phyloP scores from a whole-genome alignment of 2,113 vertebrate genomes.

The Cyprinodon tularosa region DNA sequence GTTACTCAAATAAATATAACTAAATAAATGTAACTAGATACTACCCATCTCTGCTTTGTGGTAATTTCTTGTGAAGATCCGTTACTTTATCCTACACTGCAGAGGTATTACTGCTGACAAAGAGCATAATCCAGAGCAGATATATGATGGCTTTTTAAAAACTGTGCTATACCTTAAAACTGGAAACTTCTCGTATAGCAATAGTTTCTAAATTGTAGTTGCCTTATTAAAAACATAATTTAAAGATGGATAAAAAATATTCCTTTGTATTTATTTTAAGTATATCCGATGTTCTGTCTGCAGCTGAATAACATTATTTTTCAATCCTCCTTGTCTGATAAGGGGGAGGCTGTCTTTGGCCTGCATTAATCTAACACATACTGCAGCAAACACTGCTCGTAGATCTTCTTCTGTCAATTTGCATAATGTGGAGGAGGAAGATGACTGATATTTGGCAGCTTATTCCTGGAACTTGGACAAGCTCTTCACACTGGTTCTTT shows the following conservation, averaged over 20 bases:
- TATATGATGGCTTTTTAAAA: too few relatives aligned
- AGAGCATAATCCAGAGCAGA: not conserved
- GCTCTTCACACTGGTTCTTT: conserved; percentile 46
- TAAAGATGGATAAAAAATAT: conserved; percentile 1
- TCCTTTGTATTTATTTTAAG: conserved; percentile 24
- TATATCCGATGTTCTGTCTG: not conserved
- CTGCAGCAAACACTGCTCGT: conserved; percentile 40
- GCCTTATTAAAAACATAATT: not conserved
- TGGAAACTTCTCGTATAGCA: conserved; percentile 2
- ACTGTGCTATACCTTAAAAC: not conserved
- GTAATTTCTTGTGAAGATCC: not conserved
- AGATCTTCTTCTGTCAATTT: conserved; percentile 55
- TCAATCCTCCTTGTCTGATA: conserved; percentile 34
- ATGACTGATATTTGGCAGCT: conserved; percentile 57
- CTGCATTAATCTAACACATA: conserved; percentile 51
- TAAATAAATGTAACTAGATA: too few relatives aligned
- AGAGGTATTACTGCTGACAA: not conserved
- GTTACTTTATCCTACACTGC: not conserved
- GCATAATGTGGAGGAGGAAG: conserved; percentile 52
- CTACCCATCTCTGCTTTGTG: not conserved
- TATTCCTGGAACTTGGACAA: conserved; percentile 62
- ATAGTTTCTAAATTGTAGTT: conserved; percentile 18
- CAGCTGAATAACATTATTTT: conserved; percentile 26
- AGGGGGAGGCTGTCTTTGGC: conserved; percentile 52
- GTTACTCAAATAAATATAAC: too few relatives aligned